Evolutionary conservation across 2,888 invertebrate genomes (phyloP), one percentile per base, ranked within the genome.

Genomic region (Lithophane ornitopus): DNA sequence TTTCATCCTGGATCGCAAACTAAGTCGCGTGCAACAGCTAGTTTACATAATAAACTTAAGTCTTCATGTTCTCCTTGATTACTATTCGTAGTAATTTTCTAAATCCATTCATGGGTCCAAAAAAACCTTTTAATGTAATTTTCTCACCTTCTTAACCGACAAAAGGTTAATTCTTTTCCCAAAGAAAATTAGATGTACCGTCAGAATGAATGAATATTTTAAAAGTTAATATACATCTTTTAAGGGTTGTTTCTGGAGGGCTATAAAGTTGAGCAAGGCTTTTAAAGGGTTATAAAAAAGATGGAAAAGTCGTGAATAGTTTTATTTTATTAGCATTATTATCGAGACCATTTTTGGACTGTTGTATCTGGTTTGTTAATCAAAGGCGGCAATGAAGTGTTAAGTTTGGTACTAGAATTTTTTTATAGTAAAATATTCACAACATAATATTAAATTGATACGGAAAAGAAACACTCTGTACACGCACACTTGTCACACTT

Each of bases 141-240:
- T 63, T 52, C 41, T 16, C 19, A 34, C 49, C 59, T 63, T n/a
- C n/a, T 54, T 44, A 54, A 71, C 44, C n/a, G 66, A 44, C 22
- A 74, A 54, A 65, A 52, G 56, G 73, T 81, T 16, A 76, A 70
- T 58, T 69, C 44, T 73, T 81, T 70, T 28, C 52, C 26, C 8
- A 41, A 56, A 76, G 59, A 85, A 84, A 70, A 84, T 72, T 54
- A 76, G 58, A 67, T 70, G 71, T 76, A 69, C 66, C 70, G 41
- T 8, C 52, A 70, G 77, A 85, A 70, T 85, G 68, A 83, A 82
- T 85, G 86, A 83, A 83, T 85, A 83, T 86, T 85, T 82, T 62
- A 74, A 74, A 82, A 61, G 70, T 68, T 85, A 73, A 74, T 70
- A 82, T 69, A 83, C 74, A 85, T 85, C 78, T 83, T 73, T 69